Evolutionary conservation across 2,797 vertebrate genomes (phyloP).

Genomic region (Coregonus ussuriensis): DNA sequence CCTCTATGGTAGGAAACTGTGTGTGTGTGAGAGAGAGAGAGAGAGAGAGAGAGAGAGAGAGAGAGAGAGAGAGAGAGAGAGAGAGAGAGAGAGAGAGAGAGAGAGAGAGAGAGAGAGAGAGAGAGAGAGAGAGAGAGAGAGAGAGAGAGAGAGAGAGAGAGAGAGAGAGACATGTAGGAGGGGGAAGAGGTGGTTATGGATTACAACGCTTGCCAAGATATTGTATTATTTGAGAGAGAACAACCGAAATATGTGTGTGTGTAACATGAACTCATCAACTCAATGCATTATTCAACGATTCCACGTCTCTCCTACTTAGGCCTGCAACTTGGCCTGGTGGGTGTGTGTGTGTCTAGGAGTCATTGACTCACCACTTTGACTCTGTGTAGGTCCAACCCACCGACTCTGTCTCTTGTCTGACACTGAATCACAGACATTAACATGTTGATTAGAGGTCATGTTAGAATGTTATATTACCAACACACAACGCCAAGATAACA

Average conservation of each 20-base stretch:
- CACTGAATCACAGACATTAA: conserved; percentile 54
- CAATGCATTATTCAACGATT: too few relatives aligned
- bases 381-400: conserved; percentile 79
- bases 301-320: too few relatives aligned
- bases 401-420: conserved; percentile 68
- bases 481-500: neutral
- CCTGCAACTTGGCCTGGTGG: neutral
- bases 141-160: neutral
- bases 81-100: conserved; percentile 11
- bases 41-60: conserved; percentile 13
- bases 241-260: conserved; percentile 11
- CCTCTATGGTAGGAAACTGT: conserved; percentile 76
- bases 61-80: conserved; percentile 3
- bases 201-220: neutral
- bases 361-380: conserved; percentile 75
- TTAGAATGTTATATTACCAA: neutral
- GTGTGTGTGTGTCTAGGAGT: conserved; percentile 10
- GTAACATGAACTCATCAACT: neutral
- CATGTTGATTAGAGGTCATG: neutral
- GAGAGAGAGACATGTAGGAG: neutral
- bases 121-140: conserved; percentile 4
- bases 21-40: conserved; percentile 14
- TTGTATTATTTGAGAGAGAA: neutral
- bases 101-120: conserved; percentile 9
- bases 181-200: neutral